Percentiles rank a stretch among this genome's conserved stretches.
Evolutionary conservation across 2,113 vertebrate species (phyloP).

Genomic region (Taurulus bubalis): DNA sequence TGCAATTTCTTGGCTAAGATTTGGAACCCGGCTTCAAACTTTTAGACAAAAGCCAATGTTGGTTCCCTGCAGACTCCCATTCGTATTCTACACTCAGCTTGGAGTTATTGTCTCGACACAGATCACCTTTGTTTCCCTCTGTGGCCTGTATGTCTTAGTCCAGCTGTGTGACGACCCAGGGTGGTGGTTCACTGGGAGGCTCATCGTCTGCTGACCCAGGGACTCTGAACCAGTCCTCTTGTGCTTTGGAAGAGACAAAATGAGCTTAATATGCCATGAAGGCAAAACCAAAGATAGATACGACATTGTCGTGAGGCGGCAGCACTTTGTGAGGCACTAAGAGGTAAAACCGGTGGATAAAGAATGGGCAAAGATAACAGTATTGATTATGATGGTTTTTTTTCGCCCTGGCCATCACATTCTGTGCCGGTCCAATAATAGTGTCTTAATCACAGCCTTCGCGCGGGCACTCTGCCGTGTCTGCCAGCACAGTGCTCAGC

Average conservation of each 20-base stretch:
- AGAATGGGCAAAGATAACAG: conserved; percentile 32
- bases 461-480: conserved; percentile 5
- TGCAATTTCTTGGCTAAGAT: neutral
- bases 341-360: conserved; percentile 13
- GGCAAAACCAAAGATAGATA: neutral
- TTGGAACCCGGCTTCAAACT: neutral
- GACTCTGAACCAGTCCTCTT: neutral
- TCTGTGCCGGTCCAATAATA: conserved; percentile 4
- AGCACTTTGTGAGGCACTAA: conserved; percentile 18
- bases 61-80: neutral
- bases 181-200: neutral
- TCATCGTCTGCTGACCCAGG: neutral
- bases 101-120: neutral
- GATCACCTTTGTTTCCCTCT: neutral
- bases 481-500: conserved; percentile 37
- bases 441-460: conserved; percentile 53
- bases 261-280: neutral
- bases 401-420: conserved; percentile 9
- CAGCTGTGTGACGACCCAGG: neutral
- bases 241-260: neutral
- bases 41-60: neutral
- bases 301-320: conserved; percentile 3
- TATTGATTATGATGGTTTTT: conserved; percentile 39
- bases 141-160: neutral
- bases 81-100: neutral